Evolutionary conservation across 2,113 vertebrate genomes (phyloP).

Genomic region (Otis tarda): DNA sequence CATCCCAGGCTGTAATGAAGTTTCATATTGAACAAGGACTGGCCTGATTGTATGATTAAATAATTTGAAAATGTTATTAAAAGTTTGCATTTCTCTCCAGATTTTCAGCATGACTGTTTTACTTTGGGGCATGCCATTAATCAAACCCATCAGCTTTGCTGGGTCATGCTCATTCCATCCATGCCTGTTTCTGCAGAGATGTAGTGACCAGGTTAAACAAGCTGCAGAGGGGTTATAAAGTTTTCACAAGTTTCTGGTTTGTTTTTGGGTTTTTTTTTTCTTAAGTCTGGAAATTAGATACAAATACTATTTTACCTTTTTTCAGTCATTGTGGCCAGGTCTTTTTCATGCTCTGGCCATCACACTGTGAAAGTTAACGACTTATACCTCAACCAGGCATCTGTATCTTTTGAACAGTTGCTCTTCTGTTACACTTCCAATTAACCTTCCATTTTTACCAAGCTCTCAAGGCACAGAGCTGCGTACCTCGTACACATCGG

Average conservation of each 20-base stretch:
- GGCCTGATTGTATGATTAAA: constrained; percentile 58
- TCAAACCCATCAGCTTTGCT: background rate
- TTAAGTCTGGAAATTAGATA: background rate
- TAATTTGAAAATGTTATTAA: constrained; percentile 59
- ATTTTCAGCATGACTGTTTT: constrained; percentile 15
- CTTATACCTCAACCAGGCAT: background rate
- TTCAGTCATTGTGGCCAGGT: background rate
- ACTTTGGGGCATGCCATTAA: constrained; percentile 33
- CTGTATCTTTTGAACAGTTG: background rate
- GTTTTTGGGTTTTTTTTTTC: background rate
- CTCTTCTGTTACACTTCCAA: background rate
- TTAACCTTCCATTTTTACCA: background rate
- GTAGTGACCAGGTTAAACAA: background rate
- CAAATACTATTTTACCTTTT: too few relatives aligned
- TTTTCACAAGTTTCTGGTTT: background rate
- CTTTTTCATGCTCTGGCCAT: background rate
- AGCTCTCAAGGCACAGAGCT: background rate
- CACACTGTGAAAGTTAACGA: too few relatives aligned
- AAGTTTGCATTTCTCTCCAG: constrained; percentile 47
- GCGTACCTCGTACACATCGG: background rate
- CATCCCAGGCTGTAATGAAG: constrained; percentile 58
- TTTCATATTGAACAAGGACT: constrained; percentile 55
- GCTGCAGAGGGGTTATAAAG: background rate
- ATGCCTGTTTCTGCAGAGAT: background rate
- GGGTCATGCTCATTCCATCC: background rate